Base-by-base conservation (phyloP, 1,140 invertebrate species). In the Drosophila elegans region DNA sequence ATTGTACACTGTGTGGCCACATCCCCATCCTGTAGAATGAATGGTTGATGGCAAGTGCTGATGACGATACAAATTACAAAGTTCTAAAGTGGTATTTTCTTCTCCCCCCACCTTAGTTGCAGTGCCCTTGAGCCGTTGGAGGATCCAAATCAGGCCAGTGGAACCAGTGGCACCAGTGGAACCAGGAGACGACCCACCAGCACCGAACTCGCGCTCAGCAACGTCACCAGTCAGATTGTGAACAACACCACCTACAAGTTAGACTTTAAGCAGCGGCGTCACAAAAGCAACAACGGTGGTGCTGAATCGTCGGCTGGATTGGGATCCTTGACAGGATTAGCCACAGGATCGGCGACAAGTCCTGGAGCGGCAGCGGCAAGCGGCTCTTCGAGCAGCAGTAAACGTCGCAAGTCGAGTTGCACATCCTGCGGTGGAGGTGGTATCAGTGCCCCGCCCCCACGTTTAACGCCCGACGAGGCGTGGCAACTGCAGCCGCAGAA, bases 401-500 rank as follows among this genome's bases (percentile, higher is more conserved):
- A 67, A 13, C 80, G 84, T 6, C 84, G 84, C 44, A 88, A 88
- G 12, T 88, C 84, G 0, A 90, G 85, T 42, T 88, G 85, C 61
- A 84, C 68, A 3, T 89, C 84, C 25, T 88, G 84, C 16, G 76
- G 80, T 1, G 80, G 79, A 10, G 45, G 61, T 9, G 59, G 57
- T 7, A 59, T 59, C 16, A 61, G 64, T 27, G 51, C 44, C 1
- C 52, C 67, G 25, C 52, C 49, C 0, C 68, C 83, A 39, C 61
- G 84, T 3, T 39, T 89, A 25, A 88, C 84, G 39, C 84, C 84
- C 3, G 84, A 84, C 44, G 84, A 88, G 64, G 63, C 59, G 21
- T 88, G 83, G 83, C 83, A 88, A 12, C 80, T 89, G 51, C 83
- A 88, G 38, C 83, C 83, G 4, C 83, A 88, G 49, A 88, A 89